These are phyloP conservation scores for Galerucella pusilla DNA, from an alignment of 2,888 invertebrate genomes.

Conservation along the genomic window DNA sequence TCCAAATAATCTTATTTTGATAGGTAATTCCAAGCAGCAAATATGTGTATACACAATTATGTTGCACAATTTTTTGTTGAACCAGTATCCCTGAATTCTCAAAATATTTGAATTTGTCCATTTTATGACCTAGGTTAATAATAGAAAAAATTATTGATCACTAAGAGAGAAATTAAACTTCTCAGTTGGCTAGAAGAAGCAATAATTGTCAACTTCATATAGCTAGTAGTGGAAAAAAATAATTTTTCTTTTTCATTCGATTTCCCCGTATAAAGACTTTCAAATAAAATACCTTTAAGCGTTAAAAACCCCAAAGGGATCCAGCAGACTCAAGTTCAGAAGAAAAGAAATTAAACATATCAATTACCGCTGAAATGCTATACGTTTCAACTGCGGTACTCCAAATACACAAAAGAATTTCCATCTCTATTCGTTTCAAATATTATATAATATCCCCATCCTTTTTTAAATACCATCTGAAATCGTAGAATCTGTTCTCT, in stretches of 20 bases:
- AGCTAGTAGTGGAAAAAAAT: neutral
- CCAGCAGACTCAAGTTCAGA: conserved; percentile 20
- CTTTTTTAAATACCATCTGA: conserved; percentile 36
- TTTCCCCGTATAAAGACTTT: neutral
- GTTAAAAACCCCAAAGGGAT: conserved; percentile 22
- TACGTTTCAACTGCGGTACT: conserved; percentile 41
- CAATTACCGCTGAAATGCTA: conserved; percentile 43
- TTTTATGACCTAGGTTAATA: too few relatives aligned
- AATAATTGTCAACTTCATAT: too few relatives aligned
- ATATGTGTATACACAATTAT: too few relatives aligned
- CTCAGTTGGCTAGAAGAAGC: too few relatives aligned
- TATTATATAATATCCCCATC: conserved; percentile 8
- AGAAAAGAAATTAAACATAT: conserved; percentile 45
- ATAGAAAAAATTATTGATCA: too few relatives aligned
- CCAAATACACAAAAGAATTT: conserved; percentile 33
- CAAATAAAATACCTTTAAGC: conserved; percentile 24
- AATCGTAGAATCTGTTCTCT: conserved; percentile 36
- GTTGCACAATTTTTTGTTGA: too few relatives aligned
- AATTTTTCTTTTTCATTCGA: neutral
- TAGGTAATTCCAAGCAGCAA: too few relatives aligned
- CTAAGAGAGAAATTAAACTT: too few relatives aligned
- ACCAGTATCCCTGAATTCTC: too few relatives aligned
- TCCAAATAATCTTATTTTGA: too few relatives aligned
- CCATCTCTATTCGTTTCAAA: conserved; percentile 16
- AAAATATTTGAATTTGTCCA: too few relatives aligned